Evolutionary conservation across 2,113 vertebrate genomes (phyloP).

Genomic region (Brachirus orientalis): DNA sequence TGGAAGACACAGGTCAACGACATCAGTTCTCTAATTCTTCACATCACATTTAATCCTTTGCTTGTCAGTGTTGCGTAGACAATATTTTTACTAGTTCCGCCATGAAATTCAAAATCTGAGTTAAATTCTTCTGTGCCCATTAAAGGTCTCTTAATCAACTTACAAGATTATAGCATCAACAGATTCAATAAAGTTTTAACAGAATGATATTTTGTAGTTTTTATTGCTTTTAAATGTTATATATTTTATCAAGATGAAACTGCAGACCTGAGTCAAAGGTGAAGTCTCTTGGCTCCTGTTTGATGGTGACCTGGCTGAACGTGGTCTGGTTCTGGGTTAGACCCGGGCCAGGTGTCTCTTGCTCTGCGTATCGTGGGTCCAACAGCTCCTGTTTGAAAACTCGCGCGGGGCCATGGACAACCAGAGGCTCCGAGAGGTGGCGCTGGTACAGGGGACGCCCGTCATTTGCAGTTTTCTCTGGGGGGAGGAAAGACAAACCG

Average conservation of each 20-base stretch:
- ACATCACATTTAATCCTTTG: background rate
- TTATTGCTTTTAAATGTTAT: too few relatives aligned
- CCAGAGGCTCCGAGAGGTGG: slow-evolving; percentile 90
- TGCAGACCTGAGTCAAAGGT: slow-evolving; percentile 89
- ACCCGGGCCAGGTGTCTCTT: slow-evolving; percentile 68
- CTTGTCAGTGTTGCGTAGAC: too few relatives aligned
- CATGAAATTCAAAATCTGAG: too few relatives aligned
- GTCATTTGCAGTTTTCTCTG: slow-evolving; percentile 68
- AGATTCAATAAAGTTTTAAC: too few relatives aligned
- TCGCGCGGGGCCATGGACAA: slow-evolving; percentile 77
- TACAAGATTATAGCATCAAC: too few relatives aligned
- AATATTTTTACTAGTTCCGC: too few relatives aligned
- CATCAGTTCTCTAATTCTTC: background rate
- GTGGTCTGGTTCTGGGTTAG: slow-evolving; percentile 59
- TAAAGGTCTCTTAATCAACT: too few relatives aligned
- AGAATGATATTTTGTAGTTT: too few relatives aligned
- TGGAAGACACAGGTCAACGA: slow-evolving; percentile 64
- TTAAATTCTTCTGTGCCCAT: too few relatives aligned
- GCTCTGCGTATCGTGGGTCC: slow-evolving; percentile 87
- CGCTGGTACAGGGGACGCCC: slow-evolving; percentile 88
- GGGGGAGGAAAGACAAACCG: slow-evolving; percentile 72
- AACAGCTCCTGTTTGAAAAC: slow-evolving; percentile 93
- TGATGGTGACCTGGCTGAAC: slow-evolving; percentile 89
- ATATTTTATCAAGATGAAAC: background rate
- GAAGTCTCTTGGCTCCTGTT: slow-evolving; percentile 94